Evolutionary conservation across 2,888 invertebrate genomes (phyloP), one percentile per base, ranked within the genome.

Genomic region (Dryomyza anilis): DNA sequence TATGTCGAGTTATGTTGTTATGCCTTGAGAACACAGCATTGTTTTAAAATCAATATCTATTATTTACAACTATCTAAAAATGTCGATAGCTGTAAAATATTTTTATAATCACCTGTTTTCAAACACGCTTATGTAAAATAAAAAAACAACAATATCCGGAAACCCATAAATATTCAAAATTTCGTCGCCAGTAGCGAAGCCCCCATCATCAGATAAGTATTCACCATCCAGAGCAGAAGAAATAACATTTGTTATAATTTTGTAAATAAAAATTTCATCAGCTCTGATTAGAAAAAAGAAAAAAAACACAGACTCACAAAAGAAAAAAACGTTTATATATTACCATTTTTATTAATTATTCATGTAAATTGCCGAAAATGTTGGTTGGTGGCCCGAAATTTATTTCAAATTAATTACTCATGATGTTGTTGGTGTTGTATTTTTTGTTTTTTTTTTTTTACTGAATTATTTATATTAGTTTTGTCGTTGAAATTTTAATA

Each of bases 321-420:
- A 39, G 39, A 39, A n/a, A 39, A 39, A 39, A 39, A 14, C 12
- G 36, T 21, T 55, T 59, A 23, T 23, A 33, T 33, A 33, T 52
- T 52, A 61, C 33, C 52, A 61, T 39, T 36, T 61, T 52, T 52
- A 52, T 61, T 61, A 61, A 52, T 52, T 61, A 50, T 61, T 60
- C 48, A 57, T 50, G 57, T 50, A 57, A 48, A 57, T 63, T 19
- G 23, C 10, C 21, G 39, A 57, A 48, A 25, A 29, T 50, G 48
- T 63, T 57, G 25, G 57, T 57, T 57, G 50, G 50, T 63, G 63
- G 63, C 50, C 63, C 56, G 23, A 56, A 63, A 48, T 50, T 39
- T 57, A 63, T 57, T 63, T 57, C 23, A 63, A 56, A 63, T 48
- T 57, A 63, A 57, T 57, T 57, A 56, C n/a, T 57, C 39, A 50